Evolutionary conservation across 2,113 vertebrate species (phyloP).

Genomic region (Podarcis cretensis): DNA sequence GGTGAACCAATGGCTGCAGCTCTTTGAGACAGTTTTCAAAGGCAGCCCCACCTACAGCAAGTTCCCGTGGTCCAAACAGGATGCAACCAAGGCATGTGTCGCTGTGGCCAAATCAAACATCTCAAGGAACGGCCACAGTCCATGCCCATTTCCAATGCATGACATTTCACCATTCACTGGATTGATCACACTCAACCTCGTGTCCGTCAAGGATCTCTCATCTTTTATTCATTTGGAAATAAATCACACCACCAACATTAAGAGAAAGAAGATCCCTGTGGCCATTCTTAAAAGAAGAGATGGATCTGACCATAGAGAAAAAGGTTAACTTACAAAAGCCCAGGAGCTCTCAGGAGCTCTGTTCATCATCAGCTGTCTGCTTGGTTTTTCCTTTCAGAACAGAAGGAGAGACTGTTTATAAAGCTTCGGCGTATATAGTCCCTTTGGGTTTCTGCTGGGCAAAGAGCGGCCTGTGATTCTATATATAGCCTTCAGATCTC

Average conservation of each 20-base stretch:
- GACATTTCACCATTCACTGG: not conserved
- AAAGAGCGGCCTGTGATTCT: not conserved
- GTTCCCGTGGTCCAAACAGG: not conserved
- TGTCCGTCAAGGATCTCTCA: too few relatives aligned
- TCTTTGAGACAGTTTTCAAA: too few relatives aligned
- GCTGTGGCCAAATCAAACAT: too few relatives aligned
- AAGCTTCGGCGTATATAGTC: not conserved
- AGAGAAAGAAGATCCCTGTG: too few relatives aligned
- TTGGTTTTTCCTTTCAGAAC: not conserved
- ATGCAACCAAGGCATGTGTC: not conserved
- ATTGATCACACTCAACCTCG: too few relatives aligned
- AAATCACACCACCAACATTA: not conserved
- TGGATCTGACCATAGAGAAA: not conserved
- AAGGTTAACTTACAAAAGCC: not conserved
- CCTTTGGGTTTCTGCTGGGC: not conserved
- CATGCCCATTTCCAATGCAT: not conserved
- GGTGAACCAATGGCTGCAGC: too few relatives aligned
- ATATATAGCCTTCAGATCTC: not conserved
- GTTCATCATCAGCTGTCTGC: not conserved
- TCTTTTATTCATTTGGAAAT: too few relatives aligned
- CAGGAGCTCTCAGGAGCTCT: not conserved
- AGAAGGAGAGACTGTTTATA: not conserved
- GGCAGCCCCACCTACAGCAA: too few relatives aligned
- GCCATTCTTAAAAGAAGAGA: not conserved
- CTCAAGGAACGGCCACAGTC: too few relatives aligned